Evolutionary conservation across 2,113 vertebrate species (phyloP).

Genomic region (Gopherus evgoodei): DNA sequence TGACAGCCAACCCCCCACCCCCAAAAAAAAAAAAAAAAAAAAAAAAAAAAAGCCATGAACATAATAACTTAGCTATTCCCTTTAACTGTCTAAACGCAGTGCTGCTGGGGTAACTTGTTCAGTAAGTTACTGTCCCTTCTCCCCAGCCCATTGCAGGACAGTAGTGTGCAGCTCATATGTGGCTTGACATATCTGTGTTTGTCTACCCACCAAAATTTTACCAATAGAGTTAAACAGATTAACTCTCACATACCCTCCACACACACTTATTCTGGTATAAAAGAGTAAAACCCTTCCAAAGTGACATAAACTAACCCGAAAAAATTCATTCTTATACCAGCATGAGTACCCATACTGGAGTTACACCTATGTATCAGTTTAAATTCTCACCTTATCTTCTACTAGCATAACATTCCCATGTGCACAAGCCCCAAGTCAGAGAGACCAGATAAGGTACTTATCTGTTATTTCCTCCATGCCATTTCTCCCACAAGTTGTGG

Average conservation of each 20-base stretch:
- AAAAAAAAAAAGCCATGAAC: not conserved
- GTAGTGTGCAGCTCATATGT: not conserved
- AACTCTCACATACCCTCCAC: not conserved
- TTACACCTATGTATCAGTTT: not conserved
- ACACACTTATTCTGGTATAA: not conserved
- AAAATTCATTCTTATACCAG: not conserved
- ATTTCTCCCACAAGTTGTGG: not conserved
- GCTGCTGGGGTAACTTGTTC: not conserved
- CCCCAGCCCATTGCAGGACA: not conserved
- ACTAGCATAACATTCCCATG: rapidly evolving
- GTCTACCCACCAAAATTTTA: not conserved
- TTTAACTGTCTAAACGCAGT: not conserved
- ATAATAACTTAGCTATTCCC: not conserved
- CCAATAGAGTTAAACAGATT: not conserved
- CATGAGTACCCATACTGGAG: not conserved
- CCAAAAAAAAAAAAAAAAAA: too few relatives aligned
- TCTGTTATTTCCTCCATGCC: not conserved
- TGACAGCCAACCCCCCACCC: not conserved
- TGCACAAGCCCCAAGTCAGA: not conserved
- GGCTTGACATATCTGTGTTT: not conserved
- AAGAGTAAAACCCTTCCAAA: not conserved
- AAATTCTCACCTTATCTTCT: rapidly evolving
- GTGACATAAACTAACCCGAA: not conserved
- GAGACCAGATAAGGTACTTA: not conserved
- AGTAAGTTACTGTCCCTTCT: not conserved